Evolutionary conservation across 2,113 vertebrate genomes (phyloP).

Genomic region (Tringa solitaria): DNA sequence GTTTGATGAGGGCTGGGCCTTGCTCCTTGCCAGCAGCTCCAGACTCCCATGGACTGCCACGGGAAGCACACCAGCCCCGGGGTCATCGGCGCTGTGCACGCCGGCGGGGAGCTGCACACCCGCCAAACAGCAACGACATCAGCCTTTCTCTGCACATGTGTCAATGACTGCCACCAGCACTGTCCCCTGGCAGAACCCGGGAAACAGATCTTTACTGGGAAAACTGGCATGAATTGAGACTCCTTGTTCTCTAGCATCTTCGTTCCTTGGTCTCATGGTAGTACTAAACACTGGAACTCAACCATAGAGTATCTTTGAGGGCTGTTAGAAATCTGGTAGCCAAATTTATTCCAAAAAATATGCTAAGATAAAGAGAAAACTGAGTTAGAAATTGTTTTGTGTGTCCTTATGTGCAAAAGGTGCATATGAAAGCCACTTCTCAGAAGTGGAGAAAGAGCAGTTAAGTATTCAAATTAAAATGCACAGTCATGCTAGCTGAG

Average conservation of each 20-base stretch:
- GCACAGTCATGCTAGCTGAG: not conserved
- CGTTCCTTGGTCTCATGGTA: not conserved
- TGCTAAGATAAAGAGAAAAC: not conserved
- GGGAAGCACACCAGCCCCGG: not conserved
- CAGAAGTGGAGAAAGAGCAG: not conserved
- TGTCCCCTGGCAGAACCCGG: not conserved
- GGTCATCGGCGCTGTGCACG: rapidly evolving
- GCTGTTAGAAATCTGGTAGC: not conserved
- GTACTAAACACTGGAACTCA: not conserved
- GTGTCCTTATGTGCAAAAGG: not conserved
- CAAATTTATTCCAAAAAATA: not conserved
- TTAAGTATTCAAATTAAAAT: not conserved
- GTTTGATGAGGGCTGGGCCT: not conserved
- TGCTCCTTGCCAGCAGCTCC: not conserved
- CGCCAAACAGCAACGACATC: rapidly evolving
- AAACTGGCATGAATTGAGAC: not conserved
- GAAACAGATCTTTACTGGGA: not conserved
- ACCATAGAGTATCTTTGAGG: not conserved
- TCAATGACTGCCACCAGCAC: not conserved
- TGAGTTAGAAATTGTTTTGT: not conserved
- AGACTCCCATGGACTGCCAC: not conserved
- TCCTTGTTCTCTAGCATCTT: not conserved
- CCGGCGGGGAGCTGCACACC: not conserved
- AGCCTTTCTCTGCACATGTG: rapidly evolving
- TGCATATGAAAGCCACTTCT: not conserved